Base-by-base conservation (phyloP, 2,888 invertebrate genomes). In the Epirrita christyi region DNA sequence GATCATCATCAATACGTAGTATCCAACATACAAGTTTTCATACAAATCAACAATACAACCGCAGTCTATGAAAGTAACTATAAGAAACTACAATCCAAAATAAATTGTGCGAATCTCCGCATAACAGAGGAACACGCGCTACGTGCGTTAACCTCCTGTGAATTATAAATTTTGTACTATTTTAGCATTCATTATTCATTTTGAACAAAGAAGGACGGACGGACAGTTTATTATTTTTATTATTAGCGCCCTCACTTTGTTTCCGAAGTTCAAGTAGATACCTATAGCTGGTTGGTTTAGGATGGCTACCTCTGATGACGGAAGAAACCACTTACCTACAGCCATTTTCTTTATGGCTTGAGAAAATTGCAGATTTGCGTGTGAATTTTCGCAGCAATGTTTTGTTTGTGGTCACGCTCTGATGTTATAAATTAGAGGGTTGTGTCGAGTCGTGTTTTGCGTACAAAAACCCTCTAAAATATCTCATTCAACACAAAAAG, bases 151-250 rank as follows among this genome's bases (percentile, higher is more conserved):
- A 8, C 8, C 32, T 32, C 32, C 32, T 8, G 4, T 32, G 32
- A 32, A 32, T 32, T 9, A 0, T 32, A 8, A 32, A 32, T 8
- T 32, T 32, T 8, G 8, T 32, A 10, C 10, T 8, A 21, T 36
- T 46, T 36, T 36, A 46, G 11, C 46, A 21, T 46, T 34, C 45
- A 34, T 46, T 36, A 46, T 46, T 46, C 36, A 36, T 46, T 46
- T 46, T 11, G 5, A 21, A 36, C 46, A 36, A 46, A 36, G 45
- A 11, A 11, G 46, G n/a, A 32, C 29, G 10, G 44, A 6, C 46
- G 11, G 36, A 46, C 46, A 11, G 37, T 36, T 36, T 36, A 2
- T 14, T 34, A 36, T 46, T 46, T 46, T 34, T 45, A 45, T 15
- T 15, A 32, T 44, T n/a, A 9, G 9, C 28, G 28, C 15, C 1